Base-by-base conservation (phyloP, 2,797 vertebrate species). In the Myotis myotis region DNA sequence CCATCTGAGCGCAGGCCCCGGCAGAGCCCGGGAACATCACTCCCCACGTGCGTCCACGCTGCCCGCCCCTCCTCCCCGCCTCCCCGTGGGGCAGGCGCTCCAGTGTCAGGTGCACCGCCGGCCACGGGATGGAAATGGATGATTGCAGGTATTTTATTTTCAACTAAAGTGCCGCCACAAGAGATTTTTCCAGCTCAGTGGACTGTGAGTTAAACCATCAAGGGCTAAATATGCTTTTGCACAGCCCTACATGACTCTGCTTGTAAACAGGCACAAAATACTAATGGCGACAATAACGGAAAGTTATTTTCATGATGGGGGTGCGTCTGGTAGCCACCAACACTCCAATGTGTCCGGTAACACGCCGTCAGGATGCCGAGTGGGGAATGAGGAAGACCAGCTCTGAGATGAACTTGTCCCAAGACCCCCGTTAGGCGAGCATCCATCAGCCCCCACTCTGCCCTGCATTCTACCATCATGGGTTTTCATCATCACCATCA, bases 91-190 rank as follows among this genome's bases (percentile, higher is more conserved):
- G 47, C 16, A 55, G 87, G 72, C 76, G 57, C 47, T 96, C 89
- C 36, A 49, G 30, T 68, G 75, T 87, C 92, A 93, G 60, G 49
- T 55, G 91, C 9, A 70, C 33, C 84, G 62, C 38, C 53, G 41
- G 74, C n/a, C 72, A 91, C 38, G 55, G 84, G 86, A 95, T 49
- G 86, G 91, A 93, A 93, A 96, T 82, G 79, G 81, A 91, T 75
- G 66, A 92, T 23, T 80, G 88, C 28, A 91, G 87, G 89, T 84
- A 60, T 60, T 92, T 93, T 81, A 81, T 87, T 96, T 96, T 89
- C 95, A 87, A 76, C 66, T 70, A 64, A 83, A 86, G 25, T 47
- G 91, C 44, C 81, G 51, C n/a, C 84, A 74, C 13, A 25, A 93
- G 49, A 91, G 68, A 20, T 93, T 80, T 88, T 81, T 79, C 81